These are phyloP conservation scores for Tenthredo scrophulariae DNA, from an alignment of 2,888 invertebrate species.

Conservation along the genomic window DNA sequence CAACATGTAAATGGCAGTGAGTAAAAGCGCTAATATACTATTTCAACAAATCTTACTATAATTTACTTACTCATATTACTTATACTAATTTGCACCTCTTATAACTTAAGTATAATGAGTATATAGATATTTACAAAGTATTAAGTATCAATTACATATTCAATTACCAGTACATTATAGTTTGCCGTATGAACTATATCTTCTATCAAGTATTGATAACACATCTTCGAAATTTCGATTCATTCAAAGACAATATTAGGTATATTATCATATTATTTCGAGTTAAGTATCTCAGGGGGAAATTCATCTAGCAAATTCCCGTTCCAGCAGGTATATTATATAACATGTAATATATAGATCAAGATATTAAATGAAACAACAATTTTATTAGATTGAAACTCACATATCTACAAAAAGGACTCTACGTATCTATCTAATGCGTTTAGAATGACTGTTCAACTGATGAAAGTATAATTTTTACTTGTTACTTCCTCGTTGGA, in stretches of 20 bases:
- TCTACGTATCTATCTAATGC: background rate
- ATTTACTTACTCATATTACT: conserved; percentile 30
- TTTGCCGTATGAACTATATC: background rate
- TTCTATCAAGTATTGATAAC: background rate
- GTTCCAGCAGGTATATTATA: conserved; percentile 3
- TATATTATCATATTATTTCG: background rate
- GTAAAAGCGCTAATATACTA: conserved; percentile 48
- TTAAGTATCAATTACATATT: conserved; percentile 6
- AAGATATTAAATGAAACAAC: background rate
- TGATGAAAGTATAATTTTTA: background rate
- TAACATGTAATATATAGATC: conserved; percentile 3
- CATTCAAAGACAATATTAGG: background rate
- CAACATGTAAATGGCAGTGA: conserved; percentile 52
- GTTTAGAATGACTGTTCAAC: background rate
- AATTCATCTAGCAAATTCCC: background rate
- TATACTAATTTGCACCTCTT: conserved; percentile 62
- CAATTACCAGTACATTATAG: conserved; percentile 2
- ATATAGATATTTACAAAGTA: conserved; percentile 21
- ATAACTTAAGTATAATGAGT: conserved; percentile 57
- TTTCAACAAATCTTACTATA: conserved; percentile 15
- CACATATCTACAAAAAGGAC: background rate
- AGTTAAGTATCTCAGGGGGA: background rate
- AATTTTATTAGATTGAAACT: background rate
- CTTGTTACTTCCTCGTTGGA: background rate
- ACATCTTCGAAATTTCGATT: background rate